Evolutionary conservation across 2,888 invertebrate genomes (phyloP).

Genomic region (Helobdella robusta): DNA sequence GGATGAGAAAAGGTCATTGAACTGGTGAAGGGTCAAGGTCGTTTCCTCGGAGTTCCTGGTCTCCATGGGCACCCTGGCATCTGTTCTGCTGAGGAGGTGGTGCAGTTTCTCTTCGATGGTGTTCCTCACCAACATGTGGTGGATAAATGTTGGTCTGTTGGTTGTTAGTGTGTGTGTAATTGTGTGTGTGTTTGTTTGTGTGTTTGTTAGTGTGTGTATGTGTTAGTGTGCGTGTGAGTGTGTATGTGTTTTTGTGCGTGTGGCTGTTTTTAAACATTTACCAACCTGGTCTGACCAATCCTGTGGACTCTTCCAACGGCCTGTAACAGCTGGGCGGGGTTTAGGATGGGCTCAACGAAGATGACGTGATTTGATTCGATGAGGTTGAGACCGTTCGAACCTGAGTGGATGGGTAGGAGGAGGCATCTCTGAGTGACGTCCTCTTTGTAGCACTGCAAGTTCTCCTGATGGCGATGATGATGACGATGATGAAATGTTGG

Average conservation of each 20-base stretch:
- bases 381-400: conserved; percentile 69
- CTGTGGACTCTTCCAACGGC: conserved; percentile 69
- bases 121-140: conserved; percentile 60
- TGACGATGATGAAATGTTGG: too few species aligned
- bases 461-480: conserved; percentile 40
- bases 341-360: conserved; percentile 65
- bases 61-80: conserved; percentile 23
- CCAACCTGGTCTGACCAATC: conserved; percentile 65
- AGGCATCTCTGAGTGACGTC: conserved; percentile 50
- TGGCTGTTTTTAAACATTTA: not conserved
- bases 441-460: conserved; percentile 44
- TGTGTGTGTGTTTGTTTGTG: not conserved
- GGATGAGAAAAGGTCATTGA: conserved; percentile 25
- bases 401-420: conserved; percentile 59
- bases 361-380: conserved; percentile 70
- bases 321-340: conserved; percentile 65
- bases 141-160: conserved; percentile 59
- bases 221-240: not conserved
- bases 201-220: not conserved
- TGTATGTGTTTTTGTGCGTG: not conserved
- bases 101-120: conserved; percentile 62
- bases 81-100: conserved; percentile 28
- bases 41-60: conserved; percentile 34
- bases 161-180: not conserved
- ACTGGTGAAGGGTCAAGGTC: conserved; percentile 31